A percentile compares a stretch with the other conserved stretches of the same genome.
phyloP scores from a whole-genome alignment of 1,140 invertebrate genomes.

The Pseudomyrmex cubaensis region DNA sequence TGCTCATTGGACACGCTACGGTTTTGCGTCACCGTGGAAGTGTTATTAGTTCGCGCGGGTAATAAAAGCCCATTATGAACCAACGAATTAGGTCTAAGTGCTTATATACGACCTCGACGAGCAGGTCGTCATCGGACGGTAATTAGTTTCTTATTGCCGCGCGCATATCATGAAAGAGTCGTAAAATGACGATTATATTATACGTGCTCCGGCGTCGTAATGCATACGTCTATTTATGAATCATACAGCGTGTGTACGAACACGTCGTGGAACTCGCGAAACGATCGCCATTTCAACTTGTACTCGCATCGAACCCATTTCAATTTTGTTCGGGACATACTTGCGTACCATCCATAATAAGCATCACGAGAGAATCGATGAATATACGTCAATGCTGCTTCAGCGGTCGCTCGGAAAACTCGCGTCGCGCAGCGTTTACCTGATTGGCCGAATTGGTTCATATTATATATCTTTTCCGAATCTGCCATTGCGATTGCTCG shows the following conservation, averaged over 20 bases:
- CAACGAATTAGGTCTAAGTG: background rate
- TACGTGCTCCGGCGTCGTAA: background rate
- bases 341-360: background rate
- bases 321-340: conserved; percentile 28
- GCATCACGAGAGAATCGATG: background rate
- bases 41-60: background rate
- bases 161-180: background rate
- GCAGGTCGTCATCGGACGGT: background rate
- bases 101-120: background rate
- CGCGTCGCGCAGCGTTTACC: conserved; percentile 56
- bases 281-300: conserved; percentile 2
- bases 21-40: background rate
- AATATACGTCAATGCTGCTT: conserved; percentile 17
- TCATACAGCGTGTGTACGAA: no score
- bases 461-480: conserved; percentile 62
- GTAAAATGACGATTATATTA: conserved; percentile 5
- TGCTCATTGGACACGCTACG: background rate
- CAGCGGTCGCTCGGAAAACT: conserved; percentile 37
- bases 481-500: conserved; percentile 54
- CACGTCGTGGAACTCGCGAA: background rate
- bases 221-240: background rate
- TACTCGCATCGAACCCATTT: conserved; percentile 27
- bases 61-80: background rate
- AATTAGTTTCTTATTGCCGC: no score
- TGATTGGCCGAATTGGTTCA: conserved; percentile 66